A percentile compares a stretch with the other conserved stretches of the same genome.
Evolutionary conservation across 2,797 vertebrate species (phyloP).

Genomic region (Lerista edwardsae): DNA sequence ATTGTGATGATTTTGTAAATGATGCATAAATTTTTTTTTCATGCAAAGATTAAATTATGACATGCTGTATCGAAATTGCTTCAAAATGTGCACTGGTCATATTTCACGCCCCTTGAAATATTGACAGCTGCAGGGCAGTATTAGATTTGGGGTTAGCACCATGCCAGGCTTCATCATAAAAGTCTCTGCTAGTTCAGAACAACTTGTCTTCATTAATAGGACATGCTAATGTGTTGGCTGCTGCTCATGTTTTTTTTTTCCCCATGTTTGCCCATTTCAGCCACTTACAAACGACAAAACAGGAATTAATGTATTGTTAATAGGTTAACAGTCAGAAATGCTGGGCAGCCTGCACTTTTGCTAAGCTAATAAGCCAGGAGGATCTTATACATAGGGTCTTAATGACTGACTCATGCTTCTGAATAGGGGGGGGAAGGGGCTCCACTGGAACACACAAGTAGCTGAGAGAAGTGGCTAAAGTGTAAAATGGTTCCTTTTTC

Average conservation of each 20-base stretch:
- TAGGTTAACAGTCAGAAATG: too few species aligned
- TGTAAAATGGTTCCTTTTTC: too few species aligned
- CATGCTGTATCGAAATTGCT: constrained; percentile 28
- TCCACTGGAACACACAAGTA: too few species aligned
- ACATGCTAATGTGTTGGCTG: background rate
- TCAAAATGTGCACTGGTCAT: background rate
- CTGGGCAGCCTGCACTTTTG: too few species aligned
- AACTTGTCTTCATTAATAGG: background rate
- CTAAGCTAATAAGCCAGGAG: too few species aligned
- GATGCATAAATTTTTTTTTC: constrained; percentile 41
- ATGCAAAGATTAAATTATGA: constrained; percentile 27
- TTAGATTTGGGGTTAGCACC: constrained; percentile 11
- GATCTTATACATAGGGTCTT: too few species aligned
- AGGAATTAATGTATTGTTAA: background rate
- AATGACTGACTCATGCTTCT: too few species aligned
- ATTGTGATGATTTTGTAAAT: constrained; percentile 39
- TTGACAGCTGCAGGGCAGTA: background rate
- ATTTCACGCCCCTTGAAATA: constrained; percentile 43
- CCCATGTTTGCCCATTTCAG: constrained; percentile 1
- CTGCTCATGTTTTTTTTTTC: background rate
- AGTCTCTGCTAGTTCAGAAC: constrained; percentile 34
- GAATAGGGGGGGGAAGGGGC: too few species aligned
- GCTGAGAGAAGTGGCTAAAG: too few species aligned
- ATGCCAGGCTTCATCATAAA: constrained; percentile 40
- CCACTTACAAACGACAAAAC: background rate